Base-by-base conservation (phyloP, 2,113 vertebrate species). In the Neolamprologus brichardi region DNA sequence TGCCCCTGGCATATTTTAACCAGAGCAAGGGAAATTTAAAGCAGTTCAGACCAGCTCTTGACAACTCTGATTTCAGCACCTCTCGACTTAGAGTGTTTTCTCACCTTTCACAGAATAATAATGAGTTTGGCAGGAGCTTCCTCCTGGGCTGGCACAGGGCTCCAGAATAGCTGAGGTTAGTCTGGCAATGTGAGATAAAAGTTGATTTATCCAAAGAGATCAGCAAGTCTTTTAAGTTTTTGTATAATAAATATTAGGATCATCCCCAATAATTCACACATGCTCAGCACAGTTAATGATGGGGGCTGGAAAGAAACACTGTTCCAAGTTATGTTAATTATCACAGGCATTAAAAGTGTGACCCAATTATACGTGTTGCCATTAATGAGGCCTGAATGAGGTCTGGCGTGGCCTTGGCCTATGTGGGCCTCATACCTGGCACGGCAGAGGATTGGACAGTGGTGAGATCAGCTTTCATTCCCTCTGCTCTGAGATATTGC, bases 401-500 rank as follows among this genome's bases (percentile, higher is more conserved):
- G 78, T 84, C 82, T 84, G 82, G 28, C 37, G 78, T 41, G 72
- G 79, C 88, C 77, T 77, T 37, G 46, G 77, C 81, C 23, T 86
- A 83, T 94, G 84, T 91, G 91, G 86, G 88, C 88, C 81, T 83
- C 83, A 91, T 53, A 89, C 53, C 82, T 62, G 56, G 52, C 84
- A 79, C 34, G 82, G 88, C 87, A 85, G 72, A 82, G 77, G 20
- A 17, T 58, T 77, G 90, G 89, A 90, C 93, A 88, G 75, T 52
- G 82, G 86, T 83, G 83, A 82, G 91, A 91, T 92, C 85, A 80
- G 87, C 87, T 85, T 88, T 85, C 85, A 58, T 79, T 90, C 91
- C 90, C 89, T 88, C 83, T 82, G 91, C 88, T 86, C 79, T 87
- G 84, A 95, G 93, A 96, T 95, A 96, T 96, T 95, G 91, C 93